Evolutionary conservation across 2,888 invertebrate genomes (phyloP), one percentile per base, ranked within the genome.

Genomic region (Pharmacophagus antenor): DNA sequence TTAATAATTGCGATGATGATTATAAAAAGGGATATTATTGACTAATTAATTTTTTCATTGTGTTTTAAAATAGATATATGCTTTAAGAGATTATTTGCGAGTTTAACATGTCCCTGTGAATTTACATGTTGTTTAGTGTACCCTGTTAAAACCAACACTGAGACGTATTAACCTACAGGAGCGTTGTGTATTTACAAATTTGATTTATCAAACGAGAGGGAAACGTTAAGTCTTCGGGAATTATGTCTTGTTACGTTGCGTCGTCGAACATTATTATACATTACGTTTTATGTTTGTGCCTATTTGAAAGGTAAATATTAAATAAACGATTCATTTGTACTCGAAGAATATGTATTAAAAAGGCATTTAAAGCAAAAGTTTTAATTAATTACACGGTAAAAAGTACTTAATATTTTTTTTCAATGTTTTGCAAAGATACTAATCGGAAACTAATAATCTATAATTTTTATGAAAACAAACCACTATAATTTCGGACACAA

Each of bases 101-200:
- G 17, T 55, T 21, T 20, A 22, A 37, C 1, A 41, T 17, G 31
- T 6, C 22, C 22, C 10, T 48, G 48, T 48, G 47, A 48, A 56
- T 54, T 54, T 55, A 0, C 12, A 21, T 1, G 54, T 22, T 22
- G 31, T 21, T 22, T 15, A 54, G 46, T 54, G 31, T 51, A 51
- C 21, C 7, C 46, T 25, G 15, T 41, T 50, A 37, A 50, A 51
- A 41, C 37, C 17, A 44, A 46, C 15, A 15, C 15, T 58, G 27
- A 51, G 31, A 18, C 44, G 46, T 17, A 58, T 37, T 46, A 47
- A 37, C 51, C 46, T 46, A 12, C 46, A 6, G 7, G 41, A 44
- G 22, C 20, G 21, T 46, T 27, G 7, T 21, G 27, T 27, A 50
- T 56, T 51, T 10, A 42, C 27, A 51, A 44, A 56, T 46, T 57